These are phyloP conservation scores for Pteropus rufus DNA, from an alignment of 2,797 vertebrate species.

Conservation along the genomic window DNA sequence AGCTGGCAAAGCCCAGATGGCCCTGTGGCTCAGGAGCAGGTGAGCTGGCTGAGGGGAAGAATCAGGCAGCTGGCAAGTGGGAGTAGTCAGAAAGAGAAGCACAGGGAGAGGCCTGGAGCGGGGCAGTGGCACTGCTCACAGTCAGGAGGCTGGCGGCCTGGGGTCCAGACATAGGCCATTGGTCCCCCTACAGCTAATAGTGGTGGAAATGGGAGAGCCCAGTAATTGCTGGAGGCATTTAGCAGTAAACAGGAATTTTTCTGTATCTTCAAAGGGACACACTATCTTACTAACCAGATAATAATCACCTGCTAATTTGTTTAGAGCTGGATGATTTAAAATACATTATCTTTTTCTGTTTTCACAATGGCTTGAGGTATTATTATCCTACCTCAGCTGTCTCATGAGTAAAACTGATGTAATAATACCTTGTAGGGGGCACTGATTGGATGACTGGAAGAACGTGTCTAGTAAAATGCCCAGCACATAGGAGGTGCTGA, in stretches of 20 bases:
- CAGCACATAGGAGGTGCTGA: background rate
- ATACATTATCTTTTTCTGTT: background rate
- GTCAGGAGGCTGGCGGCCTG: background rate
- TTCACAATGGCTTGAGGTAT: background rate
- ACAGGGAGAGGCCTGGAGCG: background rate
- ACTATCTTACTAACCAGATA: background rate
- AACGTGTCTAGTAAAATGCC: background rate
- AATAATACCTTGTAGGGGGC: too few relatives aligned
- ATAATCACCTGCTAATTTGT: background rate
- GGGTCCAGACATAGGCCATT: background rate
- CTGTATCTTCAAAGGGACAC: background rate
- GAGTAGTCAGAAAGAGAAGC: background rate
- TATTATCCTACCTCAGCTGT: background rate
- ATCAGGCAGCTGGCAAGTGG: accelerated
- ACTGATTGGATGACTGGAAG: background rate
- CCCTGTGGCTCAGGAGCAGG: background rate
- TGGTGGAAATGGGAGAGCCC: background rate
- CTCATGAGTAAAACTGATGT: background rate
- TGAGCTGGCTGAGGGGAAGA: background rate
- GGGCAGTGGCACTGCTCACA: background rate
- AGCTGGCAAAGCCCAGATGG: background rate
- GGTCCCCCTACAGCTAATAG: background rate
- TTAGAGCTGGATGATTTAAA: background rate
- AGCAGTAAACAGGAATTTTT: background rate
- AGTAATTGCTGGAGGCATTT: background rate